Percentiles rank a stretch among this genome's conserved stretches.
Evolutionary conservation across 37 sponge, comb jelly and placozoan genomes (phyloP).

Genomic region (Halichondria panicea): DNA sequence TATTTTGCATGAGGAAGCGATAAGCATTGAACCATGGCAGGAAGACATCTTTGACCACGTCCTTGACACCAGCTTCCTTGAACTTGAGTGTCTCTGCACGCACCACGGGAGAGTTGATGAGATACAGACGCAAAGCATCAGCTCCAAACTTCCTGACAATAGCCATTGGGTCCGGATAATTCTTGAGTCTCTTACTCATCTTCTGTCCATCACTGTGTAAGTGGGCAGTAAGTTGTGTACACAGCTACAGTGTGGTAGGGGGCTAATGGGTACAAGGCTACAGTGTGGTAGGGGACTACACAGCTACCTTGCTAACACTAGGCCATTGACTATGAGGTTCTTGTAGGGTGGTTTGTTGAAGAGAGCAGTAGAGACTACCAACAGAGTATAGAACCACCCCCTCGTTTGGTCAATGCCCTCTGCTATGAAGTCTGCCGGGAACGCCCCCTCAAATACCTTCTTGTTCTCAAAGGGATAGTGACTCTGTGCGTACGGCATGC

Average conservation of each 20-base stretch:
- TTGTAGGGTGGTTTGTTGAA: conserved; percentile 96
- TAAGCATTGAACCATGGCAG: conserved; percentile 99
- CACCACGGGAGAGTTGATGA: conserved; percentile 96
- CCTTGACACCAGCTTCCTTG: conserved; percentile 92
- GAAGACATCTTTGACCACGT: conserved; percentile 96
- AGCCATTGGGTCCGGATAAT: conserved; percentile 93
- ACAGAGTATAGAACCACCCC: conserved; percentile 99
- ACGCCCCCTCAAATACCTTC: conserved; percentile 79
- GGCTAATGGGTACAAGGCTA: background rate
- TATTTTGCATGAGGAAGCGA: conserved; percentile 95
- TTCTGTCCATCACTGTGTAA: conserved; percentile 85
- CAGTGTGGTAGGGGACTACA: too few species aligned
- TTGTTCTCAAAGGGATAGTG: conserved; percentile 98
- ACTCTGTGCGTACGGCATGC: conserved; percentile 99
- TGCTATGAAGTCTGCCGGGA: conserved; percentile 99
- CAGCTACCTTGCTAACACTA: conserved; percentile 87
- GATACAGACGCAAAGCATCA: conserved; percentile 92
- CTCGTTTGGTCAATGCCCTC: conserved; percentile 99
- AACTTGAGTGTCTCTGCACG: conserved; percentile 92
- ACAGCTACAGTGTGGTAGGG: background rate
- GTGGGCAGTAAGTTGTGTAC: background rate
- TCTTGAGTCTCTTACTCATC: conserved; percentile 98
- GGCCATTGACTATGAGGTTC: conserved; percentile 97
- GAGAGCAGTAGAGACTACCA: conserved; percentile 94
- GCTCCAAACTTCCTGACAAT: conserved; percentile 91